Evolutionary conservation across 2,113 vertebrate genomes (phyloP), one percentile per base, ranked within the genome.

Genomic region (Callopanchax toddi): DNA sequence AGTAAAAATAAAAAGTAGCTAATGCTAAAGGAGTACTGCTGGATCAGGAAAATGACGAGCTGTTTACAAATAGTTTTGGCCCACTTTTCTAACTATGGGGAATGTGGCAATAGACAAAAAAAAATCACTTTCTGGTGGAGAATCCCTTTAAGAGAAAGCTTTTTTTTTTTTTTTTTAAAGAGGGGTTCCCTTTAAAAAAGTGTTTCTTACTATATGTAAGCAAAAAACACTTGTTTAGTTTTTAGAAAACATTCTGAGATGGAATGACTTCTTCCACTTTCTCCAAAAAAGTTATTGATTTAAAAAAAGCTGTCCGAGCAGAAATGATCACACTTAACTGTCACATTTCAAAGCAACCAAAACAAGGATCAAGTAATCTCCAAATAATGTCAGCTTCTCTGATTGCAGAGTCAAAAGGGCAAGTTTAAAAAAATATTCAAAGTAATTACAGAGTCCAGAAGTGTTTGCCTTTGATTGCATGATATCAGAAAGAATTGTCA

Each of bases 211-310:
- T 12, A 1, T 37, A 4, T 9, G 12, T 11, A 37, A 37, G 36
- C 11, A 2, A 4, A 37, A 37, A 37, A 37, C n/a, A 6, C 29
- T 32, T 6, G 4, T 32, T 32, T 9, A 32, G 5, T 32, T 6
- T 32, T 37, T 79, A 51, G 71, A 79, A 78, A 34, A 72, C 60
- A 63, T 55, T 70, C 40, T 39, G 71, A 78, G 70, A 79, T 76
- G 75, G 54, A 37, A 59, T 57, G 12, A 76, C 63, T 59, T 20
- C 21, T 51, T 84, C 46, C 71, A 82, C 76, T 81, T 84, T 84
- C 67, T 84, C 84, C 51, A 76, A 64, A 51, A 70, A 55, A n/a
- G n/a, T n/a, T n/a, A n/a, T 13, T 40, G 40, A 79, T 82, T 51
- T 71, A 65, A 74, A 59, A 62, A 70, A 81, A 60, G 34, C 29